Percentiles rank a stretch among this genome's conserved stretches.
phyloP scores from a whole-genome alignment of 2,888 invertebrate genomes.

The Lithophane ornitopus region DNA sequence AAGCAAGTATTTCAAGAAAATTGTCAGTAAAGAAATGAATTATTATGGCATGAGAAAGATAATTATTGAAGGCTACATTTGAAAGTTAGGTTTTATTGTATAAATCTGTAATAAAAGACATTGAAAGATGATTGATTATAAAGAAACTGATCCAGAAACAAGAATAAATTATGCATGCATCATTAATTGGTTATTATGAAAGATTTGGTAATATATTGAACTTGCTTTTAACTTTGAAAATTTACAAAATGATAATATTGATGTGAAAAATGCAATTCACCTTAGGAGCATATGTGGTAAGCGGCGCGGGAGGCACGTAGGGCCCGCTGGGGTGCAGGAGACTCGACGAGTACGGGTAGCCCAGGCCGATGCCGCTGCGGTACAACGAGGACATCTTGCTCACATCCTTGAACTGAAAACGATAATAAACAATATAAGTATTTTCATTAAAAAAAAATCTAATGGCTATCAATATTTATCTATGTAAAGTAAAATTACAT shows the following conservation, averaged over 20 bases:
- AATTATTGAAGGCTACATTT: conserved; percentile 21
- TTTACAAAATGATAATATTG: conserved; percentile 23
- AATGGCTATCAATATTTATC: not conserved
- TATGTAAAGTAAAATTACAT: not conserved
- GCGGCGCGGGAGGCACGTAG: conserved; percentile 96
- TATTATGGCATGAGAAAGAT: conserved; percentile 45
- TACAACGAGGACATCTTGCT: conserved; percentile 96
- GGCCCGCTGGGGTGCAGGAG: conserved; percentile 96
- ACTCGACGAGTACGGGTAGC: conserved; percentile 94
- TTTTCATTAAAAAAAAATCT: not conserved
- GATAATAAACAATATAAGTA: conserved; percentile 4
- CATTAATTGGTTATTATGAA: conserved; percentile 19
- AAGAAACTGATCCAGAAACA: conserved; percentile 17
- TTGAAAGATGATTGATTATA: conserved; percentile 3
- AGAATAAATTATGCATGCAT: conserved; percentile 42
- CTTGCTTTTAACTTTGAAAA: conserved; percentile 11
- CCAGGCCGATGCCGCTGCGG: conserved; percentile 94
- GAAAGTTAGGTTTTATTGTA: conserved; percentile 16
- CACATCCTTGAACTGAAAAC: conserved; percentile 95
- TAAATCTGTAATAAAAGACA: conserved; percentile 6
- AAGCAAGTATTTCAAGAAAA: conserved; percentile 74
- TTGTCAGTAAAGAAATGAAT: conserved; percentile 68
- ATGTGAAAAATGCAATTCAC: conserved; percentile 85
- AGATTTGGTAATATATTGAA: conserved; percentile 13
- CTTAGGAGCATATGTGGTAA: conserved; percentile 97